Percentiles rank a stretch among this genome's conserved stretches.
Evolutionary conservation across 2,113 vertebrate genomes (phyloP).

Genomic region (Larimichthys crocea): DNA sequence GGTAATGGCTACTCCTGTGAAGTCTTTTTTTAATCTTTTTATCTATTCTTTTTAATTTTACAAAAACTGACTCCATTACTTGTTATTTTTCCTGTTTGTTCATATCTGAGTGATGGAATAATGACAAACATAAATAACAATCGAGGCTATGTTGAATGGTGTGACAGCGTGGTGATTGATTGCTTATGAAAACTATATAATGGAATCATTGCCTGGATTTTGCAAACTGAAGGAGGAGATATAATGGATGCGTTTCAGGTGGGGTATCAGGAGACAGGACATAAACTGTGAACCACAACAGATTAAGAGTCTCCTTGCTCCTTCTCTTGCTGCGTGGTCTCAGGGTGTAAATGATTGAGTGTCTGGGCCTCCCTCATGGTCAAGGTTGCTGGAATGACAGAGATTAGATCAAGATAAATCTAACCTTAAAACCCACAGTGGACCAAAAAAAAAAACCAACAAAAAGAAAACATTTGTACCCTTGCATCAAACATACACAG

Average conservation of each 20-base stretch:
- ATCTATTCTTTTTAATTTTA: slow-evolving; percentile 34
- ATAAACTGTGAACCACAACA: slow-evolving; percentile 31
- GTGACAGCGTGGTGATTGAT: slow-evolving; percentile 27
- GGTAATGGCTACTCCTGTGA: slow-evolving; percentile 20
- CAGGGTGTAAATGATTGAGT: slow-evolving; percentile 32
- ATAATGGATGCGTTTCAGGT: slow-evolving; percentile 57
- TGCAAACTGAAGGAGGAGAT: slow-evolving; percentile 20
- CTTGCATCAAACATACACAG: background rate
- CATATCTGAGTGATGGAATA: slow-evolving; percentile 25
- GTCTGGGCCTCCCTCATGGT: slow-evolving; percentile 20
- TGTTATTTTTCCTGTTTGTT: slow-evolving; percentile 13
- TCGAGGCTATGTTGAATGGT: background rate
- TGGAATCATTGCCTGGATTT: slow-evolving; percentile 33
- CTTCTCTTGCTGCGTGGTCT: slow-evolving; percentile 2
- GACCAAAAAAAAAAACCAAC: background rate
- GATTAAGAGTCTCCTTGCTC: slow-evolving; percentile 14
- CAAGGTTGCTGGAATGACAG: background rate
- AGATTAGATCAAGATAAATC: slow-evolving; percentile 39
- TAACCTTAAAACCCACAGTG: background rate
- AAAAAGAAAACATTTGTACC: background rate
- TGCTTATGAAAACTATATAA: slow-evolving; percentile 30
- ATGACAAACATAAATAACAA: slow-evolving; percentile 19
- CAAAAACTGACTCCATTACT: slow-evolving; percentile 4
- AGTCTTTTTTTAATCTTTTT: slow-evolving; percentile 6
- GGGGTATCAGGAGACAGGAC: slow-evolving; percentile 18